Conservation (phyloP, 2,113 vertebrate genomes). For the Colistium nudipinnis region DNA sequence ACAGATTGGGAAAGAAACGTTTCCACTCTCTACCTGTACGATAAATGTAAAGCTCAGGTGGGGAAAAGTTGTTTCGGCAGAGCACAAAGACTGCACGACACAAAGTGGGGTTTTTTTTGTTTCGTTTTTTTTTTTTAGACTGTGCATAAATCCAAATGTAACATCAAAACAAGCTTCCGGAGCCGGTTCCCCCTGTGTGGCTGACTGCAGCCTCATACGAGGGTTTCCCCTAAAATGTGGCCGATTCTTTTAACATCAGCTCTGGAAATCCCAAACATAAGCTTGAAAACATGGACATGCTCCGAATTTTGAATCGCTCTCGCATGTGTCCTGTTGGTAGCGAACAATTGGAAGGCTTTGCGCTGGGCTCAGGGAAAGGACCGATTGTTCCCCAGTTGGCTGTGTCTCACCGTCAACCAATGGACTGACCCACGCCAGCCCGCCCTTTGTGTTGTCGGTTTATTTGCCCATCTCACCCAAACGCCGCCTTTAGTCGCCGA, state of each 20-base stretch:
- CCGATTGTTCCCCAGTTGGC: slow-evolving; percentile 63
- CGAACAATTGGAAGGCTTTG: slow-evolving; percentile 31
- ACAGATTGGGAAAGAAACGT: neutral
- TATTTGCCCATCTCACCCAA: slow-evolving; percentile 63
- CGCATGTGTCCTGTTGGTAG: slow-evolving; percentile 1
- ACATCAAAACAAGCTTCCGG: neutral
- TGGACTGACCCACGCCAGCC: slow-evolving; percentile 36
- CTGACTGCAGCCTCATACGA: too few species aligned
- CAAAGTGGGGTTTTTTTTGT: too few species aligned
- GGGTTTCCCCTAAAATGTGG: too few species aligned
- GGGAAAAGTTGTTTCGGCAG: neutral
- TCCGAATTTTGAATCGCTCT: slow-evolving; percentile 13
- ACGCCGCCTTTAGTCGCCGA: slow-evolving; percentile 33
- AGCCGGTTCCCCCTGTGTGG: too few species aligned
- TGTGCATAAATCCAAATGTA: neutral
- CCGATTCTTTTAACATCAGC: too few species aligned
- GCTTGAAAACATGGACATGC: neutral
- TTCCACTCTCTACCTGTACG: neutral
- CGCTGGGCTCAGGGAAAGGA: slow-evolving; percentile 47
- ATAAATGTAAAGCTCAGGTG: neutral
- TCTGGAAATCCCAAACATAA: too few species aligned
- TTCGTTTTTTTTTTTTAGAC: neutral
- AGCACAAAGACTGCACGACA: neutral
- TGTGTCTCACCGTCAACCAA: slow-evolving; percentile 68
- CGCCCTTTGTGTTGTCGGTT: slow-evolving; percentile 45